Base-by-base conservation (phyloP, 1,140 invertebrate species). In the Aleiodes sp. region DNA sequence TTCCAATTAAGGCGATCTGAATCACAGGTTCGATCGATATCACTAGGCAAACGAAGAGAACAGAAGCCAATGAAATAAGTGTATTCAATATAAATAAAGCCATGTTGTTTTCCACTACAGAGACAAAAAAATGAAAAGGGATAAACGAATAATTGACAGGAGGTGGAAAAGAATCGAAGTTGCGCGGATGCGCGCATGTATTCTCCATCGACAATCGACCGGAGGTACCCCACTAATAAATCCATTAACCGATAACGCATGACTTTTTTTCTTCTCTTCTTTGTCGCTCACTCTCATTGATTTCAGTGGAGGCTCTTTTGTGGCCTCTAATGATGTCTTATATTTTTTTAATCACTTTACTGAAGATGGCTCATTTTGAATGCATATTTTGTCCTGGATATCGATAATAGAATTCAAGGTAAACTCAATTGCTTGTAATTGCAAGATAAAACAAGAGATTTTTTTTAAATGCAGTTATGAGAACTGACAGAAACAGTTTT, bases 241-340 rank as follows among this genome's bases (percentile, higher is more conserved):
- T 41, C 6, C 39, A 52, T 52, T 52, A 52, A 24, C 46, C 46
- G 46, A 52, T 52, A 52, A 52, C 46, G 21, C 46, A 52, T 21
- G 46, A 24, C 26, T 52, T 52, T 46, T 46, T 46, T 46, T 19
- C 7, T 19, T 10, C 31, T 10, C 4, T 46, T 19, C 14, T 16
- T 19, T 19, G 1, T 16, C 26, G 19, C 46, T 52, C 21, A 2
- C 21, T 24, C 46, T 52, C 46, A 52, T 52, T 52, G 16, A 52
- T 24, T 52, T 52, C 21, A 52, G 19, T 21, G 26, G 39, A 43
- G 19, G 46, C 46, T 16, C 46, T 52, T 52, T 24, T 52, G 46
- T 52, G 46, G 46, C 46, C 46, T 52, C 46, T 52, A 52, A 52
- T 24, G 46, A 52, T 52, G 26, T 52, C 46, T 52, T 52, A 24